A percentile compares a stretch with the other conserved stretches of the same genome.
phyloP scores from a whole-genome alignment of 2,113 vertebrate genomes.

The Nestor notabilis region DNA sequence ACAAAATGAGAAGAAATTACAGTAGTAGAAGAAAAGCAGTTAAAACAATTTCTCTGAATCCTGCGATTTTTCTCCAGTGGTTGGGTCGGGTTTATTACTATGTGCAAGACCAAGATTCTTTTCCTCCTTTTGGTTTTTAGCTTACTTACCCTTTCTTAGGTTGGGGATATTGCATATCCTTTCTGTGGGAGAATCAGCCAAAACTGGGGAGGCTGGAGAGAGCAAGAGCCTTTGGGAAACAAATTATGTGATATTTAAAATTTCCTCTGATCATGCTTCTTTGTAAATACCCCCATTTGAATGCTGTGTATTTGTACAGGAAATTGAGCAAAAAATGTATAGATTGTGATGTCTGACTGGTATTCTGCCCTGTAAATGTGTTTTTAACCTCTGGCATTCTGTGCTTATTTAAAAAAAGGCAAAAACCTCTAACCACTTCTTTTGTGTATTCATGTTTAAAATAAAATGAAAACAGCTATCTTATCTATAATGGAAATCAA shows the following conservation, averaged over 20 bases:
- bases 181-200: constrained; percentile 58
- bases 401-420: constrained; percentile 79
- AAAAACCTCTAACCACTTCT: constrained; percentile 77
- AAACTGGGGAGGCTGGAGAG: constrained; percentile 68
- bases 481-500: constrained; percentile 81
- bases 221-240: constrained; percentile 74
- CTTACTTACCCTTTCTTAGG: constrained; percentile 14
- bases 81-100: neutral
- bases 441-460: constrained; percentile 82
- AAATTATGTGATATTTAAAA: constrained; percentile 83
- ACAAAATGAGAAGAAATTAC: constrained; percentile 18
- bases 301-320: constrained; percentile 97
- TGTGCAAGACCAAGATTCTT: neutral
- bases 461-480: constrained; percentile 75
- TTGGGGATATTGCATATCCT: constrained; percentile 45
- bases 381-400: constrained; percentile 84
- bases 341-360: constrained; percentile 92
- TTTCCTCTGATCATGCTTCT: constrained; percentile 83
- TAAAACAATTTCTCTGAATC: constrained; percentile 5
- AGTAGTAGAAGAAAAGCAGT: constrained; percentile 28
- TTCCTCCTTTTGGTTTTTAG: neutral
- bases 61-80: neutral
- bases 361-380: constrained; percentile 93
- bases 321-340: constrained; percentile 96
- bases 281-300: constrained; percentile 94